These are phyloP conservation scores for Nothobranchius kuhntae DNA, from an alignment of 2,113 vertebrate species.

Conservation along the genomic window DNA sequence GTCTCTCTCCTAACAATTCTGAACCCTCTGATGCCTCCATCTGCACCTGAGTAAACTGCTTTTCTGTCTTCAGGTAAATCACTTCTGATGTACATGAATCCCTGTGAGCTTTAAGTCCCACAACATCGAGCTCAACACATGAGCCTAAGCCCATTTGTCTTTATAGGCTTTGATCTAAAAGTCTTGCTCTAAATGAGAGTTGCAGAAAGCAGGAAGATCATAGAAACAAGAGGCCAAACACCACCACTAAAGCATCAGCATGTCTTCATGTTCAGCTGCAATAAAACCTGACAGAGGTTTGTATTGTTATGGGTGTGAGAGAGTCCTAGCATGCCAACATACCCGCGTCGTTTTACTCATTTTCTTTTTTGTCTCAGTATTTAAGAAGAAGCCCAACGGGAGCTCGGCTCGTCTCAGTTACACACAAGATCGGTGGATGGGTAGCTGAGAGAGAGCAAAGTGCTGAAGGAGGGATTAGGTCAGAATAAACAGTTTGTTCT, in stretches of 20 bases:
- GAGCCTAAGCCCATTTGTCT: not conserved
- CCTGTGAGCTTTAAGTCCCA: not conserved
- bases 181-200: not conserved
- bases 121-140: not conserved
- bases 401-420: slow-evolving; percentile 15
- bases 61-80: not conserved
- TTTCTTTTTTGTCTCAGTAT: slow-evolving; percentile 7
- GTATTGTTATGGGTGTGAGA: not conserved
- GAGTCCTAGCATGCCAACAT: not conserved
- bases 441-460: slow-evolving; percentile 19
- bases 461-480: slow-evolving; percentile 24
- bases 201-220: not conserved
- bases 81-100: slow-evolving; percentile 2
- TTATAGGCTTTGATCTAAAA: slow-evolving; percentile 5
- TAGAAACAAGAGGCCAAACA: not conserved
- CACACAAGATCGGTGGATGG: slow-evolving; percentile 29
- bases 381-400: slow-evolving; percentile 21
- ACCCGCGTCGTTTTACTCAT: not conserved
- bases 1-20: not conserved
- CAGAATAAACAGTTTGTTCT: slow-evolving; percentile 3
- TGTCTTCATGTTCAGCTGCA: not conserved
- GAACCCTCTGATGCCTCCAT: not conserved
- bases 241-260: not conserved
- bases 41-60: not conserved
- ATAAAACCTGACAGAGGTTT: slow-evolving; percentile 21